Evolutionary conservation across 1,140 invertebrate genomes (phyloP).

Genomic region (Drosophila pectinifera): DNA sequence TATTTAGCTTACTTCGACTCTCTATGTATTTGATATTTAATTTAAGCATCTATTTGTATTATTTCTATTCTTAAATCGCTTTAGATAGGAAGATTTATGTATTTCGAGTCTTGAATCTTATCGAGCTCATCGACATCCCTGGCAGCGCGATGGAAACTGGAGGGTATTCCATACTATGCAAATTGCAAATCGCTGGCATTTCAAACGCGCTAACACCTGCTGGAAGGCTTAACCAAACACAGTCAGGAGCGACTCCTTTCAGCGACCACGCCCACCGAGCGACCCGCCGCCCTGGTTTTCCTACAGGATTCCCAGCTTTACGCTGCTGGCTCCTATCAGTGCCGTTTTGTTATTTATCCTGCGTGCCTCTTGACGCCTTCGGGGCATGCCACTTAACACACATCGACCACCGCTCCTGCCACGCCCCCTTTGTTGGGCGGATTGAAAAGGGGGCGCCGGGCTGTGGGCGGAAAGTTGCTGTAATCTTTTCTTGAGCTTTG

Average conservation of each 20-base stretch:
- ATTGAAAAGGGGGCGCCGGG: not conserved
- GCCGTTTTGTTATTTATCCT: conserved; percentile 80
- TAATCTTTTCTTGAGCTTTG: conserved; percentile 65
- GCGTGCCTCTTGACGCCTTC: conserved; percentile 66
- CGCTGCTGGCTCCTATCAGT: conserved; percentile 64
- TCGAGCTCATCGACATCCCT: conserved; percentile 40
- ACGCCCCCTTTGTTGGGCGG: conserved; percentile 42
- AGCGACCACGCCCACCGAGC: conserved; percentile 12
- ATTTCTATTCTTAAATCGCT: no score
- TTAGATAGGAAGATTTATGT: no score
- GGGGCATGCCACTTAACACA: conserved; percentile 79
- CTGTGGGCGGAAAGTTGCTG: conserved; percentile 14
- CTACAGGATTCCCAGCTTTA: conserved; percentile 1
- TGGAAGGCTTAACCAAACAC: conserved; percentile 54
- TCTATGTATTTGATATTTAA: no score
- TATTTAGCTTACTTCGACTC: no score
- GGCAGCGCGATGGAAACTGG: not conserved
- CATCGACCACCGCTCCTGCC: conserved; percentile 52
- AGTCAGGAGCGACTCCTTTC: conserved; percentile 1
- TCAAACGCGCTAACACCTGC: conserved; percentile 67
- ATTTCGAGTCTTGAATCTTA: not conserved
- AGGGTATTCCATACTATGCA: conserved; percentile 45
- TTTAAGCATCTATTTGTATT: no score
- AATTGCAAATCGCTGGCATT: conserved; percentile 67
- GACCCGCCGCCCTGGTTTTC: not conserved